Conservation (phyloP, 2,888 invertebrate species). For the Abrostola triplasia region DNA sequence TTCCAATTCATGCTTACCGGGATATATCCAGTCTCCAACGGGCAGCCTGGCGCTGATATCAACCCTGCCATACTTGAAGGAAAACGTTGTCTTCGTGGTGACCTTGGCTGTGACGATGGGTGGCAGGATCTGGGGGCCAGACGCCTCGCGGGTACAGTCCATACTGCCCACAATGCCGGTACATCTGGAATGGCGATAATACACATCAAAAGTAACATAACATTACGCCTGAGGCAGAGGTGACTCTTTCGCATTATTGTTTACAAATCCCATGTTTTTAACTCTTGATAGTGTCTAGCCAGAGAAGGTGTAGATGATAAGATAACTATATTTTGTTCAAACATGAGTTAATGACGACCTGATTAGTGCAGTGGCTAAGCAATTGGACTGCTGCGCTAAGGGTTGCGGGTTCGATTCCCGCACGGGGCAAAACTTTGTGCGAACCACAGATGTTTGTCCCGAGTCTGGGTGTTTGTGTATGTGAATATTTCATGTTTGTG, state of each 20-base stretch:
- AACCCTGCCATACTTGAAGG: conserved; percentile 91
- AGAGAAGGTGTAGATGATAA: too few species aligned
- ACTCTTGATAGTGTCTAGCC: too few species aligned
- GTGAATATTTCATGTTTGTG: too few species aligned
- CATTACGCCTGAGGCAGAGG: not conserved
- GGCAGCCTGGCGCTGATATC: conserved; percentile 92
- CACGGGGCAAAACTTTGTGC: too few species aligned
- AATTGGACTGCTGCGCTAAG: too few species aligned
- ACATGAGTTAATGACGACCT: too few species aligned
- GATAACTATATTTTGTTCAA: too few species aligned
- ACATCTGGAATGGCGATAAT: conserved; percentile 73
- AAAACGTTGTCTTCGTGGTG: conserved; percentile 90
- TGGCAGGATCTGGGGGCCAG: conserved; percentile 89
- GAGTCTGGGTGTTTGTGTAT: too few species aligned
- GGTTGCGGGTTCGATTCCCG: too few species aligned
- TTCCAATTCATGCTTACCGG: conserved; percentile 85
- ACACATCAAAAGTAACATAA: not conserved
- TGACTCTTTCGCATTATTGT: not conserved
- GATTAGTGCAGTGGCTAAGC: too few species aligned
- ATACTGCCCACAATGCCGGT: conserved; percentile 80
- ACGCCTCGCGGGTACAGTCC: conserved; percentile 83
- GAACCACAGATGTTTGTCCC: too few species aligned
- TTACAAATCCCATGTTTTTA: not conserved
- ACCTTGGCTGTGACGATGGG: conserved; percentile 91
- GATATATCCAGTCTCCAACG: conserved; percentile 93